Evolutionary conservation across 2,888 invertebrate genomes (phyloP).

Genomic region (Catocala nupta): DNA sequence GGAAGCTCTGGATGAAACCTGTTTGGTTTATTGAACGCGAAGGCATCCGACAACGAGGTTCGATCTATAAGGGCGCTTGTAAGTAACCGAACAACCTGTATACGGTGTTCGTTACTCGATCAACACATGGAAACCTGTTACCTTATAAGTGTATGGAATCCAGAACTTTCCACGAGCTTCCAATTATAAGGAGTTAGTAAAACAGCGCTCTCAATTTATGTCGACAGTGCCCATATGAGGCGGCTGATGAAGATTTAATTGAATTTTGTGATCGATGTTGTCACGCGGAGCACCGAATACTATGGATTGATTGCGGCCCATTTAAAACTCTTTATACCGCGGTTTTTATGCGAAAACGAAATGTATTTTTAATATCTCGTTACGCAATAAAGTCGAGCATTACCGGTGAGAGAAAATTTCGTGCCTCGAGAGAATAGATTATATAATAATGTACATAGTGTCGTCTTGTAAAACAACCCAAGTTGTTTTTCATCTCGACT

Average conservation of each 20-base stretch:
- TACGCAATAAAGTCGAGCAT: not conserved
- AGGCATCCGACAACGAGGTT: slow-evolving; percentile 73
- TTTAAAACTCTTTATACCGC: slow-evolving; percentile 4
- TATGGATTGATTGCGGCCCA: slow-evolving; percentile 33
- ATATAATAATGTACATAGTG: too few species aligned
- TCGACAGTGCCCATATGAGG: slow-evolving; percentile 60
- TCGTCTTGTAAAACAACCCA: too few species aligned
- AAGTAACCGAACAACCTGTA: slow-evolving; percentile 52
- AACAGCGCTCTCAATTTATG: slow-evolving; percentile 56
- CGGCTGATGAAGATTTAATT: slow-evolving; percentile 61
- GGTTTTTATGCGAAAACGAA: too few species aligned
- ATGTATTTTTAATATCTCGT: not conserved
- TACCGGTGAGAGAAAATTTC: not conserved
- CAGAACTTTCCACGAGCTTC: slow-evolving; percentile 70
- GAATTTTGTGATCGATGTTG: slow-evolving; percentile 48
- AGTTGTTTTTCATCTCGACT: too few species aligned
- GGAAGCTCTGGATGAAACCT: slow-evolving; percentile 77
- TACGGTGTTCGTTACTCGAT: slow-evolving; percentile 50
- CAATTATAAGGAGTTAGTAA: slow-evolving; percentile 49
- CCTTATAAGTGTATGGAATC: slow-evolving; percentile 63
- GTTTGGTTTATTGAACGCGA: slow-evolving; percentile 79
- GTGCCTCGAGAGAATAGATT: not conserved
- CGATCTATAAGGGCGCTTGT: slow-evolving; percentile 75
- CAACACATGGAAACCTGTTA: slow-evolving; percentile 66
- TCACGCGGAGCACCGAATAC: slow-evolving; percentile 27